Conservation (phyloP, 53 echinoderm and acorn worm genomes). For the Mesocentrotus franciscanus region DNA sequence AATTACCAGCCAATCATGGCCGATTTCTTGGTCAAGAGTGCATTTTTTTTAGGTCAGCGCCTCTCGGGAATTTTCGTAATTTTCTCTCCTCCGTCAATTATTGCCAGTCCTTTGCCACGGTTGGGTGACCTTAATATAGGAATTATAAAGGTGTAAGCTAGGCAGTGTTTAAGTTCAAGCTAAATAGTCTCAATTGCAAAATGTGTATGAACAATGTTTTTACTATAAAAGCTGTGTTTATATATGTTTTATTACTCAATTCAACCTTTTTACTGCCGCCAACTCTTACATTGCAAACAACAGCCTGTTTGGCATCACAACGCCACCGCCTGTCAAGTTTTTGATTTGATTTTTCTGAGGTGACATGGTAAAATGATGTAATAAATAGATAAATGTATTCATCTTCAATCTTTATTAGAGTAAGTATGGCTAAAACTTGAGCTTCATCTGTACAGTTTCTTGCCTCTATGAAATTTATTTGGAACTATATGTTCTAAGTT, state of each 20-base stretch:
- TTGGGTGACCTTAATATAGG: neutral
- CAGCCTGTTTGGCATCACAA: no score
- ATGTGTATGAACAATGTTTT: neutral
- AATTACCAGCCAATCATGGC: constrained; percentile 4
- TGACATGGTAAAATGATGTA: no score
- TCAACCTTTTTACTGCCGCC: neutral
- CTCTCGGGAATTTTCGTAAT: neutral
- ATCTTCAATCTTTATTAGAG: no score
- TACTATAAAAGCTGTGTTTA: neutral
- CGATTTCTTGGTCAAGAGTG: constrained; percentile 31
- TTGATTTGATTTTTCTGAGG: no score
- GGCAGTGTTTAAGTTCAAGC: neutral
- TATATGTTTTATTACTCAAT: no score
- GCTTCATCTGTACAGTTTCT: no score
- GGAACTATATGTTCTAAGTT: no score
- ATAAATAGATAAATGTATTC: no score
- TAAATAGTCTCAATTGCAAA: neutral
- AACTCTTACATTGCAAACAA: neutral
- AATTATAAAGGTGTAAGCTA: neutral
- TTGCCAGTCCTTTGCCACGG: neutral
- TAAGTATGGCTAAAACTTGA: no score
- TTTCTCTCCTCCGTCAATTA: neutral
- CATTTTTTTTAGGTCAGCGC: neutral
- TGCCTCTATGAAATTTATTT: no score
- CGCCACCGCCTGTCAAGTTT: no score